phyloP scores from a whole-genome alignment of 2,888 invertebrate species.

The Nemotelus pantherinus region DNA sequence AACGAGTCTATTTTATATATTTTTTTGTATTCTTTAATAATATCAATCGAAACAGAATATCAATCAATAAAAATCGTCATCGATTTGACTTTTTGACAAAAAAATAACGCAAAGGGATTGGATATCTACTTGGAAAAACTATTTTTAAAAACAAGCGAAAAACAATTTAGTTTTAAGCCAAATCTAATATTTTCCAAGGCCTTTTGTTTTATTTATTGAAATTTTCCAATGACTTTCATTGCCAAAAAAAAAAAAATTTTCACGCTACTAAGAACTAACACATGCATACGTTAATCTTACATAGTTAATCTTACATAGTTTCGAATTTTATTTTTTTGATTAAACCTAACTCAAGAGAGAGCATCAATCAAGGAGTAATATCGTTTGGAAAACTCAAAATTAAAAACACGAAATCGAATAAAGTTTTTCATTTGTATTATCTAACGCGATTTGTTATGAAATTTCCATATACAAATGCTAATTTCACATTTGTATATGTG shows the following conservation, averaged over 20 bases:
- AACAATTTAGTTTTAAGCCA: background rate
- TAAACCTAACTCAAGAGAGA: no score
- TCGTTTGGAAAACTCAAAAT: no score
- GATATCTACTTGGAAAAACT: background rate
- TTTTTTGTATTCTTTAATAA: background rate
- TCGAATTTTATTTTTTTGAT: no score
- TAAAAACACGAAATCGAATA: no score
- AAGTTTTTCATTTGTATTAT: no score
- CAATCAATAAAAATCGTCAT: background rate
- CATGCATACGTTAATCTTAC: background rate
- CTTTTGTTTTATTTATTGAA: slow-evolving; percentile 15
- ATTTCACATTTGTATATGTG: no score
- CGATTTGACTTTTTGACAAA: background rate
- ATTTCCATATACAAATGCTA: no score
- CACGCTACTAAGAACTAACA: slow-evolving; percentile 10
- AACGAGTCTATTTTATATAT: slow-evolving; percentile 20
- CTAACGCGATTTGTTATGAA: no score
- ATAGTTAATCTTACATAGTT: no score
- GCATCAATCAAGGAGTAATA: no score
- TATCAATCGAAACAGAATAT: background rate
- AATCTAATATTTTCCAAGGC: slow-evolving; percentile 45
- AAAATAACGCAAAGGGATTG: background rate
- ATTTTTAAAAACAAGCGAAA: background rate
- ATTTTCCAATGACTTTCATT: no score
- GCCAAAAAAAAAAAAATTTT: background rate